Evolutionary conservation across 2,797 vertebrate genomes (phyloP).

Genomic region (Chaenodraco wilsoni): DNA sequence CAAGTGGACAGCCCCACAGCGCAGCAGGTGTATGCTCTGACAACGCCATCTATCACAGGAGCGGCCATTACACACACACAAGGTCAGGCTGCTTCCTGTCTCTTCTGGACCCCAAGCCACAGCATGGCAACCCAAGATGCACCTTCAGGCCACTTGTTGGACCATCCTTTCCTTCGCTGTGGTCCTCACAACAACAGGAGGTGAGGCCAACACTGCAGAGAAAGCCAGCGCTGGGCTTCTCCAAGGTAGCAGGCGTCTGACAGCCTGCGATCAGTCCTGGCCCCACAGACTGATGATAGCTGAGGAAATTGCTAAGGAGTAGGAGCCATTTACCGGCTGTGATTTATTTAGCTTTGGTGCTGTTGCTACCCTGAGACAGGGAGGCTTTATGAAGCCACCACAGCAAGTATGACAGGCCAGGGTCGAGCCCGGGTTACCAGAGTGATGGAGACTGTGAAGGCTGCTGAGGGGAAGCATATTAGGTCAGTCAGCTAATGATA

Average conservation of each 20-base stretch:
- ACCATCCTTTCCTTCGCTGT: slow-evolving; percentile 23
- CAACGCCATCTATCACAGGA: slow-evolving; percentile 80
- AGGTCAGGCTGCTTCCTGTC: slow-evolving; percentile 75
- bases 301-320: slow-evolving; percentile 66
- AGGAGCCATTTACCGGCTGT: slow-evolving; percentile 63
- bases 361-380: slow-evolving; percentile 62
- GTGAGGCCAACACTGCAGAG: background rate
- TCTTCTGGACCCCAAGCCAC: slow-evolving; percentile 27
- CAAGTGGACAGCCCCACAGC: slow-evolving; percentile 75
- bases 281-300: slow-evolving; percentile 60
- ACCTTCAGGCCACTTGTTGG: slow-evolving; percentile 47
- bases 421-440: slow-evolving; percentile 30
- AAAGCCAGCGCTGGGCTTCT: slow-evolving; percentile 13
- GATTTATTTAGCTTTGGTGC: slow-evolving; percentile 64
- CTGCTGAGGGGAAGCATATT: slow-evolving; percentile 8
- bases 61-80: slow-evolving; percentile 78
- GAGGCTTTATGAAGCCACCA: slow-evolving; percentile 51
- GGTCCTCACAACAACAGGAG: slow-evolving; percentile 19
- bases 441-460: slow-evolving; percentile 29
- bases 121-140: slow-evolving; percentile 27
- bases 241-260: slow-evolving; percentile 46
- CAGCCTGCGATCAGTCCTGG: slow-evolving; percentile 56
- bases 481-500: slow-evolving; percentile 29
- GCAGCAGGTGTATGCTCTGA: slow-evolving; percentile 69
- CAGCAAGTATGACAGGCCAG: slow-evolving; percentile 44